These are phyloP conservation scores for Trilocha varians DNA, from an alignment of 2,888 invertebrate genomes.

Conservation along the genomic window DNA sequence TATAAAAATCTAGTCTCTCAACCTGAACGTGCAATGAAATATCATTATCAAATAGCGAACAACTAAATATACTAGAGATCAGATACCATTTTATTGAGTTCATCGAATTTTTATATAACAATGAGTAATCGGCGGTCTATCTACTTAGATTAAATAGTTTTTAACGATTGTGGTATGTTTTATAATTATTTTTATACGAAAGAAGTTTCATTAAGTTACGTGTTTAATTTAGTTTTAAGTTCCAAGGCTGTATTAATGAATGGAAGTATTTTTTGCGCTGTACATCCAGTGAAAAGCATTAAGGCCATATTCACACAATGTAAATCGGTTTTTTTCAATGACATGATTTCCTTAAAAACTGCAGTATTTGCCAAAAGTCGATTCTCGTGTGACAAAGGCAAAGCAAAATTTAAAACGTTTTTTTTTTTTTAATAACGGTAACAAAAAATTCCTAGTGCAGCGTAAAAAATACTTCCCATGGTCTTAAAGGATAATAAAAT, in stretches of 20 bases:
- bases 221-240: slow-evolving; percentile 60
- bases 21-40: slow-evolving; percentile 18
- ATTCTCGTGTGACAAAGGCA: too few relatives aligned
- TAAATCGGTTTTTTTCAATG: too few relatives aligned
- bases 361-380: too few relatives aligned
- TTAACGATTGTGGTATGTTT: slow-evolving; percentile 47
- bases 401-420: too few relatives aligned
- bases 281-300: too few relatives aligned
- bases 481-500: slow-evolving; percentile 38
- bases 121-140: slow-evolving; percentile 62
- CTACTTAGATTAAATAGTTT: slow-evolving; percentile 56
- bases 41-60: slow-evolving; percentile 4
- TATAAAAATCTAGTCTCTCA: slow-evolving; percentile 22
- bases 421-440: too few relatives aligned
- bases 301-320: too few relatives aligned
- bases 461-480: slow-evolving; percentile 56
- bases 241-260: slow-evolving; percentile 70
- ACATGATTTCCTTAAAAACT: too few relatives aligned
- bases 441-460: too few relatives aligned
- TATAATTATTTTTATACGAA: slow-evolving; percentile 67
- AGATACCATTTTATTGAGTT: slow-evolving; percentile 3
- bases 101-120: slow-evolving; percentile 16
- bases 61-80: background rate
- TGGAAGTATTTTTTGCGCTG: slow-evolving; percentile 63
- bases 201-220: slow-evolving; percentile 62